Base-by-base conservation (phyloP, 64 coral and sea anemone species). In the Orbicella faveolata region DNA sequence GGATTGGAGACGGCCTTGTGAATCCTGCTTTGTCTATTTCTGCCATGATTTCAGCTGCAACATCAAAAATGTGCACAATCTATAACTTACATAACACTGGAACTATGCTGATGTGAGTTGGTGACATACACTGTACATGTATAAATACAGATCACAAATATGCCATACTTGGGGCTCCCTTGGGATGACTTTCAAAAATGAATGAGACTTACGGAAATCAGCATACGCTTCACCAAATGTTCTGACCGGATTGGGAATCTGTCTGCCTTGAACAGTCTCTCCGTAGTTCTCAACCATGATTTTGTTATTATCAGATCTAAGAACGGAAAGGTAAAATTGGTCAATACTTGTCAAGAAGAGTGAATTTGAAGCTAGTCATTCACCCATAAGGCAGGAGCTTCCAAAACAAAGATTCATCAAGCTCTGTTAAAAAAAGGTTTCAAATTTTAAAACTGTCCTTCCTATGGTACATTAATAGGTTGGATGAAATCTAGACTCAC, bases 201-300 rank as follows among this genome's bases (percentile, higher is more conserved):
- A 4, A 81, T 0, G 77, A 35, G 26, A 92, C 97, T 99, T 83
- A 99, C 97, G 91, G 51, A 88, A 99, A 79, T 75, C 63, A 37
- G 67, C 67, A 88, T 90, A 99, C 0, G 91, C 97, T 86, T 99
- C 97, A 59, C 80, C 91, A 89, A 99, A 99, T 64, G 93, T 99
- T 73, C 36, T 93, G 6, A 99, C 82, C 51, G 97, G 94, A 39
- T 99, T 99, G 4, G 97, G 97, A 79, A 99, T 96, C 2, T 33
- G 26, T 59, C 94, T 73, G 51, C 94, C 84, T 54, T 91, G 90
- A 48, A 99, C 91, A 39, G 91, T 79, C 34, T 99, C 97, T 37
- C 97, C 97, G 92, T 91, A 93, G 53, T 99, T 99, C 77, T 93
- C 90, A 19, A 99, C 97, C 75, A 90, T 95, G 48, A 99, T 99